Base-by-base conservation (phyloP, 2,797 vertebrate species). In the Meriones psammophilus region DNA sequence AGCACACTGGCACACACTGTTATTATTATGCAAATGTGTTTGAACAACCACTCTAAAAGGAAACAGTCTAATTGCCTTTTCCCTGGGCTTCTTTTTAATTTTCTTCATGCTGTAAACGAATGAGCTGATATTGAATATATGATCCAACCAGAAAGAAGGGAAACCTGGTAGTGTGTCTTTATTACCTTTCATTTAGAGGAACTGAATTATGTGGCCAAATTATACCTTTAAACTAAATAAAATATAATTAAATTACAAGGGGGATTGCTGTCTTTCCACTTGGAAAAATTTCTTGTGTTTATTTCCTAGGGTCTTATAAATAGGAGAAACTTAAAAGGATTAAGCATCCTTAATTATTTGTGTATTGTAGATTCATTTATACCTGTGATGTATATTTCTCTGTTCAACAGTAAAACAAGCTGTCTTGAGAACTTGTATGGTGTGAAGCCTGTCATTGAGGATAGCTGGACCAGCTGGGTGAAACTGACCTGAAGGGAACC, bases 41-140 rank as follows among this genome's bases (percentile, higher is more conserved):
- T 92, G 79, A 96, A 95, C 77, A 85, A 88, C 50, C 78, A 84
- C 90, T 90, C 91, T 87, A 88, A 95, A 94, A 80, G 87, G 42
- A 96, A 96, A 95, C n/a, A 77, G 73, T 94, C 73, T 93, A 88
- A 87, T 95, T 94, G 96, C 62, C 85, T 95, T 96, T 95, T 90
- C 80, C 74, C 46, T 93, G 15, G 10, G 50, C 88, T 96, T 94
- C 95, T 93, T 97, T 96, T 95, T 93, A 69, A 93, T 95, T 90
- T 93, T 90, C 78, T 97, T 39, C 39, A 42, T 68, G 22, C 36
- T 93, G 58, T 66, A 94, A 95, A 92, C 74, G 93, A 96, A 95
- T 64, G 64, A 94, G 50, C 54, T 95, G 86, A 95, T 89, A 68
- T 22, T 77, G 64, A 92, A 28, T 91, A 86, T 58, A 79, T 58